Evolutionary conservation across 2,888 invertebrate species (phyloP), one percentile per base, ranked within the genome.

Genomic region (Lacanobia wlatinum): DNA sequence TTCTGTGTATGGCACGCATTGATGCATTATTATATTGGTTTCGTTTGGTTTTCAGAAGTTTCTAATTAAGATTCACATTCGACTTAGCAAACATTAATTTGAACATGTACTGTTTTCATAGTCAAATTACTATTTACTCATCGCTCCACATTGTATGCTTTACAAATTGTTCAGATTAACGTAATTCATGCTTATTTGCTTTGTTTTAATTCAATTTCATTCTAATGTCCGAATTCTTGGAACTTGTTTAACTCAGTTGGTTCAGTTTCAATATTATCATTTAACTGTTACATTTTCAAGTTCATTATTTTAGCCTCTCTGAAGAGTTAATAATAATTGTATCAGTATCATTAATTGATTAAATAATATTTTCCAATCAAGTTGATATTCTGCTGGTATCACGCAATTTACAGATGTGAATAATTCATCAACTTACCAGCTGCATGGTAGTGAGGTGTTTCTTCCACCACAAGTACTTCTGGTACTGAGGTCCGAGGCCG

Each of bases 391-490:
- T 34, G 16, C 12, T 66, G 9, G 18, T 1, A 10, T 9, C 21
- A 69, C 43, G 21, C 1, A 1, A 46, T 14, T 43, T 10, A 14
- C 10, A 23, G 14, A 71, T n/a, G 16, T 9, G 9, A 48, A 70
- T 9, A 38, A 52, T 60, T 5, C 10, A n/a, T 52, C 6, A 62
- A 58, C 96, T 95, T 93, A 98, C 98, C 95, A 99, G 96, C 95
- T 99, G 99, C 89, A 99, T 95, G 67, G 97, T 97, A 7, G 99
- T 99, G 88, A 99, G 97, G 92, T 99, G 98, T 88, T 97, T 98
- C 93, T 99, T 99, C 99, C 99, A 99, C 99, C 99, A 99, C 28
- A 99, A 94, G 90, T 98, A 98, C 90, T 98, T 98, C 92, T 98
- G 98, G 91, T 98, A 98, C 84, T 97, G 96, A 0, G 99, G 99